Conservation (phyloP, 2,113 vertebrate genomes). For the Xenopus laevis region DNA sequence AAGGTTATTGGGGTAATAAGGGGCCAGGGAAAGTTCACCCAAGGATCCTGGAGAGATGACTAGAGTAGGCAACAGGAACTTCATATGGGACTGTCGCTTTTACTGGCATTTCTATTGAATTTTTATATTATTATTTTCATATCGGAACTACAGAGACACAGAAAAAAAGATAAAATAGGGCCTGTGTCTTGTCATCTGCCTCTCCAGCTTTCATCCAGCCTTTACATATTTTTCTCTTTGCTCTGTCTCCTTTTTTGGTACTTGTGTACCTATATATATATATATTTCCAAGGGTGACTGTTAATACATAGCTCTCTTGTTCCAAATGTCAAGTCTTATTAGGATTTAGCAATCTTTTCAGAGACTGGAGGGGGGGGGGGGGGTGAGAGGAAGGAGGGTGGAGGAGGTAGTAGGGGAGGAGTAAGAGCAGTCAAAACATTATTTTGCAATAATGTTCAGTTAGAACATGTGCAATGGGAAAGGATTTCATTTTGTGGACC, state of each 20-base stretch:
- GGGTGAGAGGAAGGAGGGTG: conserved; percentile 7
- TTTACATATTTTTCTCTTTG: conserved; percentile 43
- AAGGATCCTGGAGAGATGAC: conserved; percentile 6
- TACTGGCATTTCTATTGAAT: conserved; percentile 51
- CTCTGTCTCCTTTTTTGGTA: neutral
- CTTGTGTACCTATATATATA: conserved; percentile 16
- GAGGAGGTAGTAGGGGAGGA: conserved; percentile 32
- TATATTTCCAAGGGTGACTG: conserved; percentile 21
- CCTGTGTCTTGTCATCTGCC: conserved; percentile 73
- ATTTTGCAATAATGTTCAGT: conserved; percentile 73
- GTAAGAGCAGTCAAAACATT: conserved; percentile 62
- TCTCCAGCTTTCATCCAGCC: conserved; percentile 58
- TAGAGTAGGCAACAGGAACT: neutral
- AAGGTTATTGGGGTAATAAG: conserved; percentile 32
- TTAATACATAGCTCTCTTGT: conserved; percentile 46
- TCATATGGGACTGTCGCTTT: conserved; percentile 16
- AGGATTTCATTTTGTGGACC: conserved; percentile 79
- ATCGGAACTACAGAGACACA: conserved; percentile 52
- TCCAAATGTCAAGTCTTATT: conserved; percentile 59
- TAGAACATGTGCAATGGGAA: conserved; percentile 74
- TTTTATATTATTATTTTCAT: conserved; percentile 45
- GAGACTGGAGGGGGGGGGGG: conserved; percentile 17
- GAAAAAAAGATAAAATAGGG: conserved; percentile 47
- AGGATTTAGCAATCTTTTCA: conserved; percentile 54
- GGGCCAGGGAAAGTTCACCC: conserved; percentile 33